phyloP scores from a whole-genome alignment of 2,113 vertebrate species.

The Tyrannus savana region DNA sequence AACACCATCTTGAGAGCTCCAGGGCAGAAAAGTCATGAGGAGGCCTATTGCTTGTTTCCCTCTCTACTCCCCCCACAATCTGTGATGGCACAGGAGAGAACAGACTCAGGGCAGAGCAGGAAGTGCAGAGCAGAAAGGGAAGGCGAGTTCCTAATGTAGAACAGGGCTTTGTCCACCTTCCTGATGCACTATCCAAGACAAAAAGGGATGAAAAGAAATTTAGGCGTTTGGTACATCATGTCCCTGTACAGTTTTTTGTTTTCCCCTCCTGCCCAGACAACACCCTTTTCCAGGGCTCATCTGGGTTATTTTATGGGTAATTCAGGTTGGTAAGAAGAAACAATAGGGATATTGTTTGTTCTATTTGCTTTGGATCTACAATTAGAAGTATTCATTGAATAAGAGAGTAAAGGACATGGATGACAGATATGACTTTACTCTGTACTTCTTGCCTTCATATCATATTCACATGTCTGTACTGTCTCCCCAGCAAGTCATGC shows the following conservation, averaged over 20 bases:
- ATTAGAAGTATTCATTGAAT: background rate
- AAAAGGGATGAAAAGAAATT: background rate
- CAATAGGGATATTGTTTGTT: background rate
- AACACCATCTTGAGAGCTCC: background rate
- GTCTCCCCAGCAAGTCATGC: background rate
- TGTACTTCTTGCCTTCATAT: background rate
- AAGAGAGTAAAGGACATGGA: background rate
- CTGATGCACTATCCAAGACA: background rate
- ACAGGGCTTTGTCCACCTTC: background rate
- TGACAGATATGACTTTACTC: background rate
- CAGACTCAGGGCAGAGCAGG: background rate
- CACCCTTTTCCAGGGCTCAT: background rate
- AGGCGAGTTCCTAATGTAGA: rapidly evolving
- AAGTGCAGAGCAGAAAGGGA: background rate
- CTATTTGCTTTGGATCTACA: background rate
- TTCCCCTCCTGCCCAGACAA: background rate
- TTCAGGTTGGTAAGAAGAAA: background rate
- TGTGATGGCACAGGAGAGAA: background rate
- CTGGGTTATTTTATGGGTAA: background rate
- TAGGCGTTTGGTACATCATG: rapidly evolving
- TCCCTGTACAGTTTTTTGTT: background rate
- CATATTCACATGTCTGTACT: background rate
- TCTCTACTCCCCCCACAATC: rapidly evolving
- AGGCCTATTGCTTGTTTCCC: background rate
- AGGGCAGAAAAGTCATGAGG: rapidly evolving